These are phyloP conservation scores for Ancistrus triradiatus DNA, from an alignment of 2,113 vertebrate species.

Conservation along the genomic window DNA sequence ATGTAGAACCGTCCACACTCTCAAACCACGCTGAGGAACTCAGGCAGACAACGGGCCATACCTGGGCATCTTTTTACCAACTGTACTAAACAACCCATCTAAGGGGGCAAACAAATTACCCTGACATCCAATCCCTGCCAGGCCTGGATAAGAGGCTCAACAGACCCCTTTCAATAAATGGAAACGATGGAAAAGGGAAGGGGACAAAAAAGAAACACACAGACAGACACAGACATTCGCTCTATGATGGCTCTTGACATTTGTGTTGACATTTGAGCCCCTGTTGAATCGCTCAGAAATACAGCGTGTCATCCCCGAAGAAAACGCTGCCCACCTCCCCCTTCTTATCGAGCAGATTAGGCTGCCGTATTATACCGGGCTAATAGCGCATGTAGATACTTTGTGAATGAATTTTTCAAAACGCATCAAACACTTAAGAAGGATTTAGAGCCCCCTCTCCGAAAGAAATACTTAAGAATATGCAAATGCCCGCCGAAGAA, in stretches of 20 bases:
- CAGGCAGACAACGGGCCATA: no score
- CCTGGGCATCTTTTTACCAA: constrained; percentile 25
- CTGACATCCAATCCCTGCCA: constrained; percentile 35
- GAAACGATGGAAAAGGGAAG: constrained; percentile 22
- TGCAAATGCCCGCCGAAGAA: constrained; percentile 85
- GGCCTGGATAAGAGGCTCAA: constrained; percentile 27
- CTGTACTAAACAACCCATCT: constrained; percentile 15
- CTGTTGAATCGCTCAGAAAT: constrained; percentile 71
- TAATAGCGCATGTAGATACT: constrained; percentile 94
- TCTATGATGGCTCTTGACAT: constrained; percentile 73
- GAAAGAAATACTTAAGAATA: constrained; percentile 94
- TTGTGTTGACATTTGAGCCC: constrained; percentile 76
- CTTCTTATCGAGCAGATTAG: constrained; percentile 90
- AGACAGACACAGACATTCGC: no score
- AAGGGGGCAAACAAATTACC: constrained; percentile 31
- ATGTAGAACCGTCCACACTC: no score
- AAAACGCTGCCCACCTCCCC: constrained; percentile 51
- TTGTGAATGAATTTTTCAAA: constrained; percentile 91
- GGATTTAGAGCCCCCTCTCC: constrained; percentile 75
- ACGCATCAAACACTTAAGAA: constrained; percentile 87
- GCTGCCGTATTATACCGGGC: constrained; percentile 83
- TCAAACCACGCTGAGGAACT: no score
- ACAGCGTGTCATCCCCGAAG: constrained; percentile 73
- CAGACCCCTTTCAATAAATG: constrained; percentile 42
- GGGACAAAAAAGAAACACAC: constrained; percentile 19